A percentile compares a stretch with the other conserved stretches of the same genome.
Evolutionary conservation across 2,888 invertebrate genomes (phyloP).

Genomic region (Euzetes globulus): DNA sequence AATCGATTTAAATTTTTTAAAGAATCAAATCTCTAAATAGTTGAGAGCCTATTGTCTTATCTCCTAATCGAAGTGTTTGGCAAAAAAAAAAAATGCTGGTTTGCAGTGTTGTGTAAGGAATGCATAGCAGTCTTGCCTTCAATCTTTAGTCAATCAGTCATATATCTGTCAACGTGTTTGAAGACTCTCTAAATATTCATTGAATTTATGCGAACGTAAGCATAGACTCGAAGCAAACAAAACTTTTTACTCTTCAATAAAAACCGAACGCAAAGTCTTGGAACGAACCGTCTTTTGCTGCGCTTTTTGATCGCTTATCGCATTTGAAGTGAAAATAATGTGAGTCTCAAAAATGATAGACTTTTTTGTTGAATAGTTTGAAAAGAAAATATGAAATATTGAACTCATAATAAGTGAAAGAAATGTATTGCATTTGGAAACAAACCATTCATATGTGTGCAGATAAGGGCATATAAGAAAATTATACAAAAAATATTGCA

Average conservation of each 20-base stretch:
- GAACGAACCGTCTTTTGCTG: background rate
- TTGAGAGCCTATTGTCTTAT: background rate
- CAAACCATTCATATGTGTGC: background rate
- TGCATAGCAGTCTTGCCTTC: background rate
- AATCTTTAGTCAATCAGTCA: constrained; percentile 6
- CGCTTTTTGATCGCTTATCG: constrained; percentile 4
- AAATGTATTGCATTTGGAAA: too few species aligned
- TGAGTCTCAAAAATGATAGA: background rate
- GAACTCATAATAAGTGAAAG: too few species aligned
- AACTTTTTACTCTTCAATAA: background rate
- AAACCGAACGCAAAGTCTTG: background rate
- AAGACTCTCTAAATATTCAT: background rate
- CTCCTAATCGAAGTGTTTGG: background rate
- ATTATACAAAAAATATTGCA: too few species aligned
- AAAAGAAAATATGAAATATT: background rate
- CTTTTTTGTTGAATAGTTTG: background rate
- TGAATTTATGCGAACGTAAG: background rate
- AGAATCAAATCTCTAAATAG: background rate
- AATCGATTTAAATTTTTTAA: too few species aligned
- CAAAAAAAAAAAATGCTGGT: background rate
- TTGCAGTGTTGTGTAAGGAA: background rate
- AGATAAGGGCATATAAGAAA: background rate
- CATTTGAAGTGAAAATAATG: background rate
- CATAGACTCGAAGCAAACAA: background rate
- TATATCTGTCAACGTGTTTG: constrained; percentile 6